Base-by-base conservation (phyloP, 2,888 invertebrate species). In the Osmoderma eremita region DNA sequence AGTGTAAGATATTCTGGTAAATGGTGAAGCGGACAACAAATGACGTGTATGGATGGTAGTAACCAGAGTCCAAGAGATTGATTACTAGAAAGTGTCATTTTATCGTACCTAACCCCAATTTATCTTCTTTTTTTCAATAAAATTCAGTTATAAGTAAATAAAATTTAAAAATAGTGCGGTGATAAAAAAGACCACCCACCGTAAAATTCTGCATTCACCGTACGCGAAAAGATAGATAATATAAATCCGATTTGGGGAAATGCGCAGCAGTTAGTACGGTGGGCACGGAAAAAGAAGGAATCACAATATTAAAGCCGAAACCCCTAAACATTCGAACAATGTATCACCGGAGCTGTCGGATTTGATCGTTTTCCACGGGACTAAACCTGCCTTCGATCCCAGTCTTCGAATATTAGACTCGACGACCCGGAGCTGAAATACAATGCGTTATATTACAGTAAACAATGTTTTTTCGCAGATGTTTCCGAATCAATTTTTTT, bases 311-410 rank as follows among this genome's bases (percentile, higher is more conserved):
- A 48, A 18, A 48, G 12, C 18, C 17, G 12, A 17, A 17, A 30
- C 22, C 18, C 20, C 10, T 20, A 49, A 20, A 20, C 20, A 20
- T 51, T 8, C 24, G 15, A 70, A 70, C 66, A 68, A 68, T 68
- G 63, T 51, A 63, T 68, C 65, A 68, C 30, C 50, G 65, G 50
- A 67, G 62, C 50, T 63, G 65, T 62, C 62, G 49, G 67, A 69
- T 64, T 53, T 51, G 66, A 66, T 68, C 65, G 67, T 67, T 66
- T 70, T 58, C 50, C 51, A 20, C 63, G 67, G 65, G n/a, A 18
- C 39, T 39, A 38, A 54, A 54, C 20, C 38, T 17, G 8, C 20
- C 12, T 54, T 54, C 54, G 39, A 54, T 38, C 1, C 12, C 10
- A 17, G 24, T 18, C 12, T 54, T 20, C 13, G 39, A 54, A 54